Conservation (phyloP, 2,797 vertebrate genomes). For the Falco berigora region DNA sequence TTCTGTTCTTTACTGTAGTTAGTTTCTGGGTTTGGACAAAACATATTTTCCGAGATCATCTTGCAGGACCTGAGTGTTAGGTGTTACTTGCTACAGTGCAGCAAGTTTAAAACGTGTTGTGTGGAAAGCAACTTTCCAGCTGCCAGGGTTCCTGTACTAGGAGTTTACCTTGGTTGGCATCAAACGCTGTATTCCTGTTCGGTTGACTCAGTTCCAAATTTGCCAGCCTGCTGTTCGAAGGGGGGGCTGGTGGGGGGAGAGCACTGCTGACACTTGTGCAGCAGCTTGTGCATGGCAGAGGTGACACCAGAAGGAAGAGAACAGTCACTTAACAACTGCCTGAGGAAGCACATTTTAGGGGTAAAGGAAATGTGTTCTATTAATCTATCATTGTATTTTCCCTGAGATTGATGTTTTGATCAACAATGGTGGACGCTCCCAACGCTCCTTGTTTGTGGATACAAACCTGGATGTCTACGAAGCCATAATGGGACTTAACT, state of each 20-base stretch:
- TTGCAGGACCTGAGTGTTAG: background rate
- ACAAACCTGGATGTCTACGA: slow-evolving; percentile 82
- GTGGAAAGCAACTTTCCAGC: background rate
- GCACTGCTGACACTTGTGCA: background rate
- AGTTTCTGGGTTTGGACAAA: background rate
- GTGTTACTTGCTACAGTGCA: background rate
- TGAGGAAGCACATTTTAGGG: background rate
- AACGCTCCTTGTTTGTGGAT: slow-evolving; percentile 84
- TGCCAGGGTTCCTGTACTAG: background rate
- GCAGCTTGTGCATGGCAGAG: background rate
- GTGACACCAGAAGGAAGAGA: background rate
- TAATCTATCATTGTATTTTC: background rate
- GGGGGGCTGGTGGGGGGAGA: too few species aligned
- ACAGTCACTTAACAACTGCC: background rate
- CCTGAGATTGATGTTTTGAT: slow-evolving; percentile 88
- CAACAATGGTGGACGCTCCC: slow-evolving; percentile 88
- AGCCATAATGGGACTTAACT: slow-evolving; percentile 89
- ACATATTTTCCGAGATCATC: background rate
- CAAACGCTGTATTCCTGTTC: background rate
- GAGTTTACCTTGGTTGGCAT: background rate
- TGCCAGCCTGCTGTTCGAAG: background rate
- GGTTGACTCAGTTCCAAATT: background rate
- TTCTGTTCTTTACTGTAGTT: background rate
- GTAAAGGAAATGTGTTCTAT: background rate
- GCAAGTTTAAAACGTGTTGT: background rate